Evolutionary conservation across 92 coral and sea anemone genomes (phyloP).

Genomic region (Umimayanthus chanpuru): DNA sequence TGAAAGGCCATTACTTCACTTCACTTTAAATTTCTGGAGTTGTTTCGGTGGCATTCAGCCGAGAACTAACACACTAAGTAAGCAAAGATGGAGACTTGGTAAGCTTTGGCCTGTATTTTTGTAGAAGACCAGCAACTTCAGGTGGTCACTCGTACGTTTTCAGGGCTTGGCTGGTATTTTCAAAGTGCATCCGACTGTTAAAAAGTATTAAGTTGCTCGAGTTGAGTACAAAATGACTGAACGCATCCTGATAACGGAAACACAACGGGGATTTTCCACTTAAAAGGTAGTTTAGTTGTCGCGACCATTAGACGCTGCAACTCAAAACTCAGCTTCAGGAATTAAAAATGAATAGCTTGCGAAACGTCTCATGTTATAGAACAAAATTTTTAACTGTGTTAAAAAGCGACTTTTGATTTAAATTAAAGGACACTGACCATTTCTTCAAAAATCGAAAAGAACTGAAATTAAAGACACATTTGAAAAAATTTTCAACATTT

Average conservation of each 20-base stretch:
- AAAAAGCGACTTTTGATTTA: neutral
- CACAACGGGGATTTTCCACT: slow-evolving; percentile 28
- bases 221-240: slow-evolving; percentile 1
- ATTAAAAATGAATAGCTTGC: slow-evolving; percentile 10
- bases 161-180: slow-evolving; percentile 3
- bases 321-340: slow-evolving; percentile 43
- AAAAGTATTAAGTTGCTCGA: slow-evolving; percentile 42
- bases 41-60: neutral
- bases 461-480: too few relatives aligned
- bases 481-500: too few relatives aligned
- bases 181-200: slow-evolving; percentile 8
- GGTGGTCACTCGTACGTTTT: neutral
- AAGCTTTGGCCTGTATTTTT: too few relatives aligned
- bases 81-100: neutral
- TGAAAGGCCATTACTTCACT: neutral
- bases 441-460: too few relatives aligned
- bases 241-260: slow-evolving; percentile 36
- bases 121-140: neutral
- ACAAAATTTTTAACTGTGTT: neutral
- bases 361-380: neutral
- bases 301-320: slow-evolving; percentile 44
- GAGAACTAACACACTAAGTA: neutral
- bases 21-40: neutral
- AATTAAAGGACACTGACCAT: too few relatives aligned
- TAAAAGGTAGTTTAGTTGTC: slow-evolving; percentile 27